Conservation (phyloP, 2,888 invertebrate genomes). For the Orchesellides sinensis region DNA sequence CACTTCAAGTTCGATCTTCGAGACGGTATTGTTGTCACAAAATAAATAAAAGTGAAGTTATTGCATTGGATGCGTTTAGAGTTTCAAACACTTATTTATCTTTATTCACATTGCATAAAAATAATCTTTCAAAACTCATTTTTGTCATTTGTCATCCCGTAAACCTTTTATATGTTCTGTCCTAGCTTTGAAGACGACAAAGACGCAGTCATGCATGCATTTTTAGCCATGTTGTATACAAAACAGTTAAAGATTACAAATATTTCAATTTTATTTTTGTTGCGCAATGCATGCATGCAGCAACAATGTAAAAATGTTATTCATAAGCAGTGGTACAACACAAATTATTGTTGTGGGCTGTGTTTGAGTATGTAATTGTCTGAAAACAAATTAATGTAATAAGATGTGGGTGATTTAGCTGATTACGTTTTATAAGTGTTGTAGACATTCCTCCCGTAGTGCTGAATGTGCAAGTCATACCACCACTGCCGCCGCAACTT, state of each 20-base stretch:
- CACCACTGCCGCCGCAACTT: neutral
- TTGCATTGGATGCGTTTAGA: neutral
- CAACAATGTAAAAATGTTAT: neutral
- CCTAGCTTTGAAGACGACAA: conserved; percentile 12
- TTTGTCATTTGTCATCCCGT: conserved; percentile 4
- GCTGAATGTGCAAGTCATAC: no score
- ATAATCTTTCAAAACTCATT: neutral
- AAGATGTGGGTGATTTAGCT: conserved; percentile 14
- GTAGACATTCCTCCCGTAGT: neutral
- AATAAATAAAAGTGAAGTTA: conserved; percentile 6
- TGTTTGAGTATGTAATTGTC: conserved; percentile 35
- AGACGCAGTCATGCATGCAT: conserved; percentile 32
- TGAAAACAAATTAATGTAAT: conserved; percentile 32
- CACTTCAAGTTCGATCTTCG: neutral
- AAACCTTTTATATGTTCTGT: conserved; percentile 8
- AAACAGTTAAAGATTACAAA: conserved; percentile 21
- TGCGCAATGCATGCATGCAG: conserved; percentile 19
- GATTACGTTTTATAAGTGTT: neutral
- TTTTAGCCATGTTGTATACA: conserved; percentile 2
- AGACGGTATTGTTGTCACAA: conserved; percentile 25
- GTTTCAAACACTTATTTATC: conserved; percentile 7
- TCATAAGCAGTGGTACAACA: neutral
- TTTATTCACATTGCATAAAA: conserved; percentile 2
- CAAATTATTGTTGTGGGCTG: conserved; percentile 1
- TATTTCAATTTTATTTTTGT: conserved; percentile 28